Base-by-base conservation (phyloP, 1,140 invertebrate species). In the Carcinoscorpius rotundicauda region DNA sequence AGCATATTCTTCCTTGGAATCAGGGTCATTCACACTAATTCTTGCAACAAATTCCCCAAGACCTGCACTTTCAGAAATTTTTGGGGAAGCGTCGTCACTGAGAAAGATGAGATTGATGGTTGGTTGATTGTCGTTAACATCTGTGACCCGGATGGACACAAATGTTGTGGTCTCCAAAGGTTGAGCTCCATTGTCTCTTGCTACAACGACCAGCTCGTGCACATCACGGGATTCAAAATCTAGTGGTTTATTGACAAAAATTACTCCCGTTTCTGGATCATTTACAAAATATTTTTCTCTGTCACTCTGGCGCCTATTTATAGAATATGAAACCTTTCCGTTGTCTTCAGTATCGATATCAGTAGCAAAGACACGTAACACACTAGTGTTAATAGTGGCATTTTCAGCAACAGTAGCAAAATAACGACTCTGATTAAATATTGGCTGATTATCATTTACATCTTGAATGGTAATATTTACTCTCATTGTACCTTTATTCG, bases 21-120 rank as follows among this genome's bases (percentile, higher is more conserved):
- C 93, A 68, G 85, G 80, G 78, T 97, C 93, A 1, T 83, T 85
- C 3, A 93, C 93, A 11, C 85, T 82, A 0, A 97, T 90, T 79
- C 91, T 89, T 4, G 93, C 92, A 29, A 95, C 88, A 76, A 89
- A 86, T 1, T 88, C 84, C 52, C 88, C 83, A 59, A 83, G 81
- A 61, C 83, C 80, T 74, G 92, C 87, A 5, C 89, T 78, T 75
- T 95, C 91, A 0, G 90, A 88, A 66, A 97, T 89, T 74, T 94
- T 89, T 73, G 95, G 94, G 71, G 85, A 87, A 72, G 96, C 96
- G 67, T 83, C 87, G 1, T 86, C 85, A 71, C 89, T 83, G 70
- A 92, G 89, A 73, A 95, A 97, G 65, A 93, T 92, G 4, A 97
- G 85, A 73, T 90, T 91, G 71, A 97, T 96, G 76, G 91, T 87